Evolutionary conservation across 2,113 vertebrate species (phyloP), one percentile per base, ranked within the genome.

Genomic region (Prietella phreatophila): DNA sequence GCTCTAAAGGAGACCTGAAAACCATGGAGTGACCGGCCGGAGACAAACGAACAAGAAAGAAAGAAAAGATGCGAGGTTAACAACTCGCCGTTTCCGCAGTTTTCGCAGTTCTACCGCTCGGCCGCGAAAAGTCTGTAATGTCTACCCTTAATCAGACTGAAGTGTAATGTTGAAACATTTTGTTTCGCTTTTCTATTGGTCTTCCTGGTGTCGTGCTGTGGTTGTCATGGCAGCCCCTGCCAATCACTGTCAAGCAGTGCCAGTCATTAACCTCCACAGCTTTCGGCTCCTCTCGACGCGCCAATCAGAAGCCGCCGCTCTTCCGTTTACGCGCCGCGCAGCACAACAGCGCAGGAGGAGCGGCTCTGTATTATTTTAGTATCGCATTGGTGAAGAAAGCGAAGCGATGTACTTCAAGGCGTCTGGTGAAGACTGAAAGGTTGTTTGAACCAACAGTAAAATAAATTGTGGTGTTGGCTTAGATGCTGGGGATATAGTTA

Each of bases 1-100:
- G 96, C 96, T 98, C 97, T 95, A 99, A 94, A 87, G 97, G 97
- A 90, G 97, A 97, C 88, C 97, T 96, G 97, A 99, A 98, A 94
- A 99, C 97, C 97, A 98, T 98, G 95, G 96, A 96, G 95, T 94
- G 91, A 92, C 92, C 83, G 89, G 75, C 61, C 53, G 75, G 89
- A 91, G 88, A 92, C 65, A 90, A 91, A 61, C 85, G 53, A 88
- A 76, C 76, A 91, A 91, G 90, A 86, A 82, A 73, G 71, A 55
- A 93, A 73, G 82, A 81, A 79, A 86, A 33, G 20, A 30, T 36
- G 39, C 47, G 19, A 55, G 55, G 11, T 65, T 15, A 87, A 67
- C 47, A 93, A 91, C 94, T 94, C 93, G 93, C 91, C 90, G 95
- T 95, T 94, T 95, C 94, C 94, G 91, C 95, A 91, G 95, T 95